Evolutionary conservation across 2,888 invertebrate genomes (phyloP), one percentile per base, ranked within the genome.

Genomic region (Erebia palarica): DNA sequence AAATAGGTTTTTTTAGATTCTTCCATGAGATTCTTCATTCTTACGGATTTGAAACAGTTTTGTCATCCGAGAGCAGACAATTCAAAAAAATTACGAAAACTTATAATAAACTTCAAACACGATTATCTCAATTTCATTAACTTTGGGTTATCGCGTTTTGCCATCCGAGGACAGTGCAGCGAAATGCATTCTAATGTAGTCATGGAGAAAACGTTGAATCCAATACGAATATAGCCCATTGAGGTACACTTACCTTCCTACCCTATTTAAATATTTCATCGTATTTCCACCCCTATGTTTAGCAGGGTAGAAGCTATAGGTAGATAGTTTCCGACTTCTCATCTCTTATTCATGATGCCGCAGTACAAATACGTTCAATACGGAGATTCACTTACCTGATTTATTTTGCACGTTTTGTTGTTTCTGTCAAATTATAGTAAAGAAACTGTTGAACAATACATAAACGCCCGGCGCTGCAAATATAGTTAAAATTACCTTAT

Each of bases 341-440:
- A 75, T 73, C 61, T 73, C 68, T 73, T 75, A 73, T 75, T 73
- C 73, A 75, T 71, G 68, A 69, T 61, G 44, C 67, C 65, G 59
- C 60, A 63, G 71, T 64, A 58, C 71, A 71, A 71, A 68, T 64
- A 63, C 71, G 67, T 59, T 64, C 68, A 71, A 71, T 68, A 71
- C 64, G 67, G 71, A 63, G 70, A 71, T 71, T 71, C 71, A 72
- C 71, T 72, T 72, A 68, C 68, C 36, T 72, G 68, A 72, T 72
- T 68, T 68, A 65, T 65, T 68, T 72, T 60, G 57, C 60, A 69
- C 55, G 47, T 67, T 63, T 65, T 68, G 60, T 64, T 55, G 55
- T 61, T 44, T 21, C 57, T 21, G 18, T 66, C 18, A 44, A 58
- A 66, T 66, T 42, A 65, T 16, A 55, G 63, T 21, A 11, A 61